Evolutionary conservation across 2,888 invertebrate genomes (phyloP), one percentile per base, ranked within the genome.

Genomic region (Pollenia griseotomentosa): DNA sequence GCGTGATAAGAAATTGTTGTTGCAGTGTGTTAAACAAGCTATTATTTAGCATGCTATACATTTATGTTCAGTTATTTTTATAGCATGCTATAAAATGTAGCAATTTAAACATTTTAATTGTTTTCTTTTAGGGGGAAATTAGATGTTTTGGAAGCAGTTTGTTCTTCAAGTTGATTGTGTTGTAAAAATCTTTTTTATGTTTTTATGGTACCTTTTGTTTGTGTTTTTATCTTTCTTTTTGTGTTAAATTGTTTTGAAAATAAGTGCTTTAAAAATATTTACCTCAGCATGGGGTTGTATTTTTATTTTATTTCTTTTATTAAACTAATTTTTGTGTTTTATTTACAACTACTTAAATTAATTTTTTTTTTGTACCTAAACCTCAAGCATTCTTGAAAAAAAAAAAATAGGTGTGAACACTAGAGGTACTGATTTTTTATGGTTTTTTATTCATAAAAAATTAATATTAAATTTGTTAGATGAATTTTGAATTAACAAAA

Each of bases 221-320:
- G 12, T 65, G 10, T 46, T 16, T 9, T 9, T 51, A 12, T 80
- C 14, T 42, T 46, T 53, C 55, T 55, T n/a, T 19, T 40, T 77
- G 14, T 55, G 1, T 66, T 33, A 11, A 73, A 73, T 44, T 46
- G n/a, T 23, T 11, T 77, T 55, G 33, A 53, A 63, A 55, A 80
- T 16, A 16, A 6, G 55, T 53, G 55, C 23, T 2, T 23, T 16
- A 23, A 14, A 33, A 33, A 59, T 14, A 59, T 42, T 57, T 46
- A 68, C n/a, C 84, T 61, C 77, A 81, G 85, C 80, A 85, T 81
- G 85, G 71, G 85, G 81, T 80, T 66, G 46, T 33, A 71, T 57
- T 55, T 48, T 33, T 42, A 59, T 46, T 42, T 63, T 80, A 23
- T 8, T 16, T 33, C 16, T n/a, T 40, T 53, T 53, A 40, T 53